A percentile compares a stretch with the other conserved stretches of the same genome.
These are phyloP conservation scores for Sternarchorhynchus goeldii DNA, from an alignment of 2,797 vertebrate genomes.

Conservation along the genomic window DNA sequence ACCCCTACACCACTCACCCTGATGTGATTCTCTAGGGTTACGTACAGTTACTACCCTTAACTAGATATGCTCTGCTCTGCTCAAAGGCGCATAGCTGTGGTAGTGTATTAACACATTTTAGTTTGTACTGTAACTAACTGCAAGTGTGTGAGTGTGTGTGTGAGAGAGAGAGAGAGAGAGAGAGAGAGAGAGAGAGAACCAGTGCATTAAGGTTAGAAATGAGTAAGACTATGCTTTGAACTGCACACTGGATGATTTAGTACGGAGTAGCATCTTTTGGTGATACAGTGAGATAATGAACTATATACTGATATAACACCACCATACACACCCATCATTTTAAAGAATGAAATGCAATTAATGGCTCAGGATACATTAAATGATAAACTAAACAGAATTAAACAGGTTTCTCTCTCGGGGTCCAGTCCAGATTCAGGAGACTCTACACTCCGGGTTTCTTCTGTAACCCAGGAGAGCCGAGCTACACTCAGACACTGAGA, in stretches of 20 bases:
- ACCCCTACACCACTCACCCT: too few species aligned
- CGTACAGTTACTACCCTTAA: neutral
- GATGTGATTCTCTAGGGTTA: too few species aligned
- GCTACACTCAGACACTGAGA: neutral
- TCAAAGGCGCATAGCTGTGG: neutral
- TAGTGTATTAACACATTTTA: neutral
- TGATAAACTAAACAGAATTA: neutral
- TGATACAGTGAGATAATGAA: neutral
- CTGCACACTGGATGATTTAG: neutral
- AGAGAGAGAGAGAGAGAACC: too few species aligned
- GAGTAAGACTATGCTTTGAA: neutral
- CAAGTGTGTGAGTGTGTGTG: neutral
- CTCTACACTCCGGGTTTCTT: neutral
- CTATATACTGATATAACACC: neutral
- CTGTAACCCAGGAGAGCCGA: slow-evolving; percentile 18
- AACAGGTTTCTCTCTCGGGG: neutral
- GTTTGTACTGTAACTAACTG: neutral
- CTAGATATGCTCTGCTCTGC: neutral
- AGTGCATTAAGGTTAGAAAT: neutral
- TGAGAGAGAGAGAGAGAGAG: too few species aligned
- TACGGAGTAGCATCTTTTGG: neutral
- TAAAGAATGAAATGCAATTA: neutral
- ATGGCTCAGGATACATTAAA: slow-evolving; percentile 22
- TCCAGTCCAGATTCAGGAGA: neutral
- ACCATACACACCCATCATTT: neutral